A percentile compares a stretch with the other conserved stretches of the same genome.
Evolutionary conservation across 64 coral and sea anemone species (phyloP).

Genomic region (Actinia equina): DNA sequence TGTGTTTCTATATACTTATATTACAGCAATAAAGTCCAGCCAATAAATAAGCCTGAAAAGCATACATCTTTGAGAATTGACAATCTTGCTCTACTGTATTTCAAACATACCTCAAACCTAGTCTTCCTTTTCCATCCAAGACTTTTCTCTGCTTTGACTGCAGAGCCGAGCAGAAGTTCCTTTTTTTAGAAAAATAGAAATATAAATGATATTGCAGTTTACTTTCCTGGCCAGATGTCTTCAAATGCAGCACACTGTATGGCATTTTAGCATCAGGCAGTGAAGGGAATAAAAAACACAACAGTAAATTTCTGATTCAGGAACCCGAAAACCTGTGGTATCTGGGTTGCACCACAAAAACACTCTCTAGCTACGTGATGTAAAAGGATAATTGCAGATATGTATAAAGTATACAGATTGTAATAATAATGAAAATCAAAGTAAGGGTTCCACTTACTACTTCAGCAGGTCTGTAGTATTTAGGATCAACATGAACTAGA

Average conservation of each 20-base stretch:
- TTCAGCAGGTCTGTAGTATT: constrained; percentile 90
- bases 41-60: not conserved
- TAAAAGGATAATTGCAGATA: not conserved
- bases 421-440: not conserved
- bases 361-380: too few relatives aligned
- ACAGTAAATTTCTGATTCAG: too few relatives aligned
- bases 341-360: too few relatives aligned
- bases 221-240: too few relatives aligned
- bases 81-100: not conserved
- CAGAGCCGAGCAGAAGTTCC: constrained; percentile 65
- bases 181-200: not conserved
- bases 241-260: too few relatives aligned
- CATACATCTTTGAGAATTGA: not conserved
- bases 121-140: constrained; percentile 75
- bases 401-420: too few relatives aligned
- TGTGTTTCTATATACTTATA: too few relatives aligned
- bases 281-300: too few relatives aligned
- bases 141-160: constrained; percentile 55
- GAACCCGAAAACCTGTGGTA: too few relatives aligned
- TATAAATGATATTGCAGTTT: not conserved
- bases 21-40: too few relatives aligned
- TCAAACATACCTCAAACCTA: constrained; percentile 55
- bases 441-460: constrained; percentile 47
- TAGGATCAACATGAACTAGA: constrained; percentile 71
- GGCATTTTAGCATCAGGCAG: too few relatives aligned